Evolutionary conservation across 2,888 invertebrate species (phyloP), one percentile per base, ranked within the genome.

Genomic region (Acleris holmiana): DNA sequence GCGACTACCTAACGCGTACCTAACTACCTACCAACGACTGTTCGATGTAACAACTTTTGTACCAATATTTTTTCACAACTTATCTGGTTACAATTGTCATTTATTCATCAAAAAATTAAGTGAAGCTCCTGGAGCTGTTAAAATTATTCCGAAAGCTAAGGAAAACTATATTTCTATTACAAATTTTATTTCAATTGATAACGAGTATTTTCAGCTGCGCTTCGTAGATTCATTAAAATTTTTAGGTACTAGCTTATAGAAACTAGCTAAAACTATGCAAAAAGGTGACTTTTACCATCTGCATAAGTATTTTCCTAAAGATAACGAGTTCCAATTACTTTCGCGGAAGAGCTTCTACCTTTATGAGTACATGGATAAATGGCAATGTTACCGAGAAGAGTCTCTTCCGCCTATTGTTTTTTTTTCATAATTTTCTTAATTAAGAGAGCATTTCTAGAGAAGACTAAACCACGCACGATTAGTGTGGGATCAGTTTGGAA

Each of bases 71-170:
- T 54, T 54, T 54, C 54, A 41, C 15, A 54, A 41, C 8, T 54
- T 54, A 13, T 54, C 54, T 5, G 54, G 54, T 4, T 54, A 54
- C 21, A 41, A 54, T n/a, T 15, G 35, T 3, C 54, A 54, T 54
- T 54, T 54, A 54, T 54, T 54, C 21, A 54, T 54, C 19, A 54
- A 54, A 54, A 21, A 54, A 41, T n/a, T n/a, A n/a, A n/a, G n/a
- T n/a, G n/a, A n/a, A n/a, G n/a, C n/a, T n/a, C n/a, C n/a, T n/a
- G n/a, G 54, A 21, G 21, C 54, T 6, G n/a, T 54, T 18, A 41
- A 54, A 54, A 13, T 54, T 41, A 54, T 54, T 41, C 21, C 54
- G 21, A 54, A 54, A 54, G 41, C 41, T 19, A 54, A 54, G 41
- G 54, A 54, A 54, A 54, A 54, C 21, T 54, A 54, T 21, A n/a